Conservation (phyloP, 2,888 invertebrate species). For the Drosophila incognita region DNA sequence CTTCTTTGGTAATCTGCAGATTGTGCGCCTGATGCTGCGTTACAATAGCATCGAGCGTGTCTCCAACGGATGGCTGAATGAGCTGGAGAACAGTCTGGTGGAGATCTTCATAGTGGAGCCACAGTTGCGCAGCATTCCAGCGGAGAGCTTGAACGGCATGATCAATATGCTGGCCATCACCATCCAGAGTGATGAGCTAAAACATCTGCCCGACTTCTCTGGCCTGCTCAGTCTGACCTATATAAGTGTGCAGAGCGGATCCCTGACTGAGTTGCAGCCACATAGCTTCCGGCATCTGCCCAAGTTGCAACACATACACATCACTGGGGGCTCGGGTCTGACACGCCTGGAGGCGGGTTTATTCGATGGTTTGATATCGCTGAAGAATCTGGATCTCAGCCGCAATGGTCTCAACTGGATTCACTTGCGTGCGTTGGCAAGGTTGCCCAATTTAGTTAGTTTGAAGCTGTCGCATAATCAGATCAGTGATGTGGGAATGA, state of each 20-base stretch:
- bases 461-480: conserved; percentile 90
- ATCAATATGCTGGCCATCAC: conserved; percentile 93
- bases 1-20: conserved; percentile 91
- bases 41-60: conserved; percentile 93
- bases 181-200: conserved; percentile 91
- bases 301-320: conserved; percentile 90
- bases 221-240: conserved; percentile 90
- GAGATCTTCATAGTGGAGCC: conserved; percentile 95
- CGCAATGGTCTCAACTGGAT: conserved; percentile 91
- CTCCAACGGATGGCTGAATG: conserved; percentile 92
- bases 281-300: conserved; percentile 90
- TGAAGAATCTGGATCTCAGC: conserved; percentile 90
- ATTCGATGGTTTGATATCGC: conserved; percentile 89
- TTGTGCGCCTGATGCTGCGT: conserved; percentile 92
- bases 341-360: conserved; percentile 90
- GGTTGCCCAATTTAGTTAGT: conserved; percentile 90
- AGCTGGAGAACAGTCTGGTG: conserved; percentile 90
- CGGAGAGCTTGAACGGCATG: conserved; percentile 91
- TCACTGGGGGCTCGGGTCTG: conserved; percentile 89
- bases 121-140: conserved; percentile 91
- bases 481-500: conserved; percentile 92
- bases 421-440: conserved; percentile 90
- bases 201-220: conserved; percentile 90
- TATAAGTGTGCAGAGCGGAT: conserved; percentile 89
- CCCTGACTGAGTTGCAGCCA: conserved; percentile 88